phyloP scores from a whole-genome alignment of 1,140 invertebrate species.

The Eciton burchellii region DNA sequence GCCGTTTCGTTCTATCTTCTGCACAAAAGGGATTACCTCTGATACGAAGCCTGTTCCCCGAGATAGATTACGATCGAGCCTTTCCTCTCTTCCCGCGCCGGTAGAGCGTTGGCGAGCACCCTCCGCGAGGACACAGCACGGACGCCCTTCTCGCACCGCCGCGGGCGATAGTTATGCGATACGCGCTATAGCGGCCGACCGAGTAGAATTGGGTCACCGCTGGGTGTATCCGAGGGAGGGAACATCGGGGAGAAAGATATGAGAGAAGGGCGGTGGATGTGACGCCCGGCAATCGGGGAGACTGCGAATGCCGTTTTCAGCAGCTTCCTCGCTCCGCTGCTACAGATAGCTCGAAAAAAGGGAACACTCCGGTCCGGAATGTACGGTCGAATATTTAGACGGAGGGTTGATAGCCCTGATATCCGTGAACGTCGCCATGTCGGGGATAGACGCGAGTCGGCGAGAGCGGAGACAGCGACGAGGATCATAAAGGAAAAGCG shows the following conservation, averaged over 20 bases:
- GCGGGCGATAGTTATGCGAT: slow-evolving; percentile 44
- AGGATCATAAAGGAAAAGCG: not conserved
- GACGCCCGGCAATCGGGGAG: slow-evolving; percentile 23
- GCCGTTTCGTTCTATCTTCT: slow-evolving; percentile 55
- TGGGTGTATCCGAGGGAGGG: slow-evolving; percentile 44
- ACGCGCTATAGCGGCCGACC: slow-evolving; percentile 56
- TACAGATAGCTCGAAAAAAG: not conserved
- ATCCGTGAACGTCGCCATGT: not conserved
- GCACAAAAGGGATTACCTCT: slow-evolving; percentile 56
- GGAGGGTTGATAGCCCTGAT: not conserved
- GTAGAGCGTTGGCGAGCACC: too few species aligned
- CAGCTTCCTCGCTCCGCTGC: slow-evolving; percentile 7
- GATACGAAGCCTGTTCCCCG: slow-evolving; percentile 30
- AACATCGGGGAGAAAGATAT: slow-evolving; percentile 57
- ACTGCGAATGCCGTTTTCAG: slow-evolving; percentile 63
- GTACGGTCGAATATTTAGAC: not conserved
- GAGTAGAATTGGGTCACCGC: slow-evolving; percentile 69
- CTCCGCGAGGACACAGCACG: slow-evolving; percentile 6
- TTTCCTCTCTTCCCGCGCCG: slow-evolving; percentile 7
- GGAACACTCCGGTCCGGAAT: too few species aligned
- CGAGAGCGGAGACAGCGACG: not conserved
- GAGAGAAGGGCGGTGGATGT: slow-evolving; percentile 40
- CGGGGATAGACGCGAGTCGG: not conserved
- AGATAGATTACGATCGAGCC: not conserved
- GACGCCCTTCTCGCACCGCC: slow-evolving; percentile 47